Conservation (phyloP, 2,113 vertebrate genomes). For the Danionella cerebrum region DNA sequence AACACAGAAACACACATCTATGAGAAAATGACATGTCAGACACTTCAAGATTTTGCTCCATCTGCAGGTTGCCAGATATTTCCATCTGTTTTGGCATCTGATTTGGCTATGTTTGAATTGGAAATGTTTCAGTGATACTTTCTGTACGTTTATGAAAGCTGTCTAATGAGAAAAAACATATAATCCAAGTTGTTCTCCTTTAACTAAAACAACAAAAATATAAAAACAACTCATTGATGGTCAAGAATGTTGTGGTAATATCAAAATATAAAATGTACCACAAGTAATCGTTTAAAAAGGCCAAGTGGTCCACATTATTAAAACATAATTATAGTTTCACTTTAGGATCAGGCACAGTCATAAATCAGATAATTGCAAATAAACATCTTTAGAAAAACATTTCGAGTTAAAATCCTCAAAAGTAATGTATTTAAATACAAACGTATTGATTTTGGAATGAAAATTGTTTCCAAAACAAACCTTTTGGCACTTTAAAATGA, state of each 20-base stretch:
- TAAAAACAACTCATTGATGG: neutral
- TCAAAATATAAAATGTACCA: neutral
- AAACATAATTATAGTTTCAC: neutral
- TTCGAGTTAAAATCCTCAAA: too few relatives aligned
- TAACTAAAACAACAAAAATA: neutral
- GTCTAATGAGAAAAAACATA: neutral
- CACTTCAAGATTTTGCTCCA: neutral
- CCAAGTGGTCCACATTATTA: neutral
- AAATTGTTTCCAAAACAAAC: too few relatives aligned
- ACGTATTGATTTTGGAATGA: too few relatives aligned
- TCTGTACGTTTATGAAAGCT: too few relatives aligned
- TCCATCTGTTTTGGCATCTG: neutral
- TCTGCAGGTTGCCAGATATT: neutral
- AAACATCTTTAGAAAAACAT: neutral
- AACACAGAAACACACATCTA: conserved; percentile 3
- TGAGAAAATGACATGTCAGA: neutral
- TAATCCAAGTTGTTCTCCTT: too few relatives aligned
- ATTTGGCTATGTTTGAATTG: neutral
- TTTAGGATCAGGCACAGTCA: conserved; percentile 4
- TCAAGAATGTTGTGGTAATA: neutral
- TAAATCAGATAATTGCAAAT: neutral
- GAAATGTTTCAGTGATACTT: too few relatives aligned
- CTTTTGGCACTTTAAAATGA: neutral
- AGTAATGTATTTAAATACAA: too few relatives aligned
- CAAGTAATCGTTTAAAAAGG: neutral